Base-by-base conservation (phyloP, 2,113 vertebrate genomes). In the Scalopus aquaticus region DNA sequence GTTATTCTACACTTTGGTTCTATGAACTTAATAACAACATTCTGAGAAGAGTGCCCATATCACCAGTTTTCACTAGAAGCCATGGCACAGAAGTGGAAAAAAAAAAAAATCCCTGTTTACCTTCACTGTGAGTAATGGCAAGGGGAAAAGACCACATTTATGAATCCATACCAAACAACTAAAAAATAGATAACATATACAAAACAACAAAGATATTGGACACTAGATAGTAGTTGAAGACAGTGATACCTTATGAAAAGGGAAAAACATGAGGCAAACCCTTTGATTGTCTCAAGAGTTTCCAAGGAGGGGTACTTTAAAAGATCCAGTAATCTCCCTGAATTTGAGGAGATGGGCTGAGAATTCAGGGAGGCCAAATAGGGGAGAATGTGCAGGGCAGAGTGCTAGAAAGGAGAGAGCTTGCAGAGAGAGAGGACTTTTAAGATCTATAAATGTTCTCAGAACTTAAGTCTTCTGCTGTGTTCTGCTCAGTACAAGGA, bases 11-110 rank as follows among this genome's bases (percentile, higher is more conserved):
- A 26, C n/a, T 91, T 87, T 87, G 30, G 20, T 70, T 89, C 72
- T 32, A 39, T 94, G 49, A 46, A 56, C n/a, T 44, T 88, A 69
- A 77, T 77, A 92, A 42, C 24, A 82, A 30, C 37, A 85, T 85
- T 78, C 35, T 44, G 22, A 39, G 8, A 56, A 37, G 17, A 39
- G 2, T 72, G 19, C 2, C 5, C 35, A 24, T 32, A 56, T 51
- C 22, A 81, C 42, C 22, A 67, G 51, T 2, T 84, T 19, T 30
- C 39, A 87, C 44, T 46, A 79, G 28, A 46, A 15, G 17, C 20
- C 24, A 84, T 70, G 60, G 20, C 35, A 72, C 13, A 90, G 90
- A 54, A 64, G 88, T 67, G 22, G 67, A 92, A 79, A 80, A 92
- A 74, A 80, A 51, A 73, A 32, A 62, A 24, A 4, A 35, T 9